Evolutionary conservation across 1,140 invertebrate species (phyloP), one percentile per base, ranked within the genome.

Genomic region (Danaus plexippus): DNA sequence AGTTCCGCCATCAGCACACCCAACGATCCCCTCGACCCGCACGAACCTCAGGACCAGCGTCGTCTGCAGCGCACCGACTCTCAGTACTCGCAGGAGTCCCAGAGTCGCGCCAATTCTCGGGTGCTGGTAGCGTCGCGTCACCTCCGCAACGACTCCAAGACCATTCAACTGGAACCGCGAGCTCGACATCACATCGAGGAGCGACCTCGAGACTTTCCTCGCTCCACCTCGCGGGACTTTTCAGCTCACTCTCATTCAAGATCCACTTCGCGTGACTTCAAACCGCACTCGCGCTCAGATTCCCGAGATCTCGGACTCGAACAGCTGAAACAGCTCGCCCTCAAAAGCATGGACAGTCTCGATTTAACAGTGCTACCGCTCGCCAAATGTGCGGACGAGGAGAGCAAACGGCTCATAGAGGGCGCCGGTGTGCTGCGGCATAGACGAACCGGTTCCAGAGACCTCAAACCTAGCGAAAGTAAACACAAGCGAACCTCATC

Each of bases 91-190:
- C 81, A 87, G 59, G 78, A 76, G 11, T 77, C 75, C 15, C 73
- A 72, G 61, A 59, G 64, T 42, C 64, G 75, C 48, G 68, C 61
- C 52, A 85, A 75, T 64, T 83, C 82, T 13, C 73, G 86, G 15
- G 85, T 88, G 44, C 71, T 88, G 11, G 79, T 88, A 53, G 87
- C 89, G n/a, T 89, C 89, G 13, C 81, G 89, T 0, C 89, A 90
- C 64, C 82, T 89, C 9, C 84, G 89, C 52, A 89, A 90, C 75
- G 88, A 90, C 77, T 90, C 89, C 15, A 89, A 89, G 63, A 89
- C 89, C 11, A 89, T 90, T 67, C 89, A 90, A 55, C 71, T 90
- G 59, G 89, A 90, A 69, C 83, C 88, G 60, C 80, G 89, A 72
- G 75, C 75, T 52, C 67, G 76, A 9, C 80, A 83, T 53, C 75